Evolutionary conservation across 2,797 vertebrate genomes (phyloP).

Genomic region (Furcifer pardalis): DNA sequence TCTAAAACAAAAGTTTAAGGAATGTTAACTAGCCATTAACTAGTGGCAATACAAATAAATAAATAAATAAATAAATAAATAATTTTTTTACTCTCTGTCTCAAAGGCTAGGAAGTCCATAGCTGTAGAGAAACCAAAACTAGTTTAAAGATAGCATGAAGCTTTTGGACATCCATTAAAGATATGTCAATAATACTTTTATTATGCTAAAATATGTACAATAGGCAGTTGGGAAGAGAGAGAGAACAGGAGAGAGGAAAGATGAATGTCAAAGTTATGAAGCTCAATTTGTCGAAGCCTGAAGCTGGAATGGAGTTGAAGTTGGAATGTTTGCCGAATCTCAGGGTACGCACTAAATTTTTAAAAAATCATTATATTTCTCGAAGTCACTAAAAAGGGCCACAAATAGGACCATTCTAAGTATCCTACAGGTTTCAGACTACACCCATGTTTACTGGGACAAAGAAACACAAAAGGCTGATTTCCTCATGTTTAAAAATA

Average conservation of each 20-base stretch:
- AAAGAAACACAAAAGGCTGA: neutral
- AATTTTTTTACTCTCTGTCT: neutral
- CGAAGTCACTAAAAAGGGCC: no score
- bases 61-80: no score
- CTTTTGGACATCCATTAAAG: neutral
- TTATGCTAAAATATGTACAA: neutral
- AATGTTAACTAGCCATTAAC: neutral
- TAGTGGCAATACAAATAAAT: no score
- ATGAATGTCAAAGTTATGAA: neutral
- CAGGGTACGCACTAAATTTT: no score
- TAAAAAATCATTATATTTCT: no score
- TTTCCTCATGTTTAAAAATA: neutral
- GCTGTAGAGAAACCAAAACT: neutral
- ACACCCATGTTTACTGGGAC: neutral
- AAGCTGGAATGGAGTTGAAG: neutral
- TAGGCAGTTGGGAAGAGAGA: neutral
- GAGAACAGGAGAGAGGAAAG: neutral
- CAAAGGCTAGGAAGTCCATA: neutral
- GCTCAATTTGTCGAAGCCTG: neutral
- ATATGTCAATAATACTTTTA: neutral
- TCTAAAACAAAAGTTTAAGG: conserved; percentile 6
- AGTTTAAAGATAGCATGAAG: neutral
- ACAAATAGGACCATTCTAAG: no score
- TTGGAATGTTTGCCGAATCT: no score
- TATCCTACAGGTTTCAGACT: neutral